A percentile compares a stretch with the other conserved stretches of the same genome.
phyloP scores from a whole-genome alignment of 2,888 invertebrate genomes.

The Sturmia bella region DNA sequence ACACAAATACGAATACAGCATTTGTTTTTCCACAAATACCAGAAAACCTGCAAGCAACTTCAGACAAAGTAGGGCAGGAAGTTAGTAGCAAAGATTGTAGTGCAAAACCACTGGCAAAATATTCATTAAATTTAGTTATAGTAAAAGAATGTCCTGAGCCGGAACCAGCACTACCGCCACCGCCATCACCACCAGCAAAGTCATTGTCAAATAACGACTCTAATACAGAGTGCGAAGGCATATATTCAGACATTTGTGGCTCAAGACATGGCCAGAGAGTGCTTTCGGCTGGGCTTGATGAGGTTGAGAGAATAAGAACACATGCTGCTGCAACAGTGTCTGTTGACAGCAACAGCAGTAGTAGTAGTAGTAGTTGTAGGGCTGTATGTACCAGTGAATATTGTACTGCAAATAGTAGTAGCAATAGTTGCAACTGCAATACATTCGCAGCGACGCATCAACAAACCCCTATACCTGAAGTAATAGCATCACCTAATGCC shows the following conservation, averaged over 20 bases:
- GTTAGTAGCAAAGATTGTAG: neutral
- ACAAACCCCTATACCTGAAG: conserved; percentile 33
- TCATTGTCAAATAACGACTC: neutral
- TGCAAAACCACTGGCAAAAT: conserved; percentile 53
- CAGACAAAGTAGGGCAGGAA: neutral
- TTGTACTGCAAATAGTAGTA: conserved; percentile 72
- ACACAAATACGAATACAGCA: conserved; percentile 30
- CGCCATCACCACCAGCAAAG: too few relatives aligned
- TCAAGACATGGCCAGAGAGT: conserved; percentile 21
- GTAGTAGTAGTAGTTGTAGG: conserved; percentile 71
- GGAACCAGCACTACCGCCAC: too few relatives aligned
- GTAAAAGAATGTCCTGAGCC: conserved; percentile 61
- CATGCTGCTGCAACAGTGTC: conserved; percentile 39
- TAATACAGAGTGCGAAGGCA: conserved; percentile 33
- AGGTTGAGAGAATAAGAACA: conserved; percentile 16
- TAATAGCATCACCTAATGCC: conserved; percentile 31
- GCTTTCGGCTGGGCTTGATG: conserved; percentile 25
- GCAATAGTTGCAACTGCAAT: conserved; percentile 71
- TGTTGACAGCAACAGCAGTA: conserved; percentile 71
- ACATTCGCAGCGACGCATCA: conserved; percentile 51
- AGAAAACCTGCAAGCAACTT: neutral
- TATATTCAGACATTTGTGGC: conserved; percentile 48
- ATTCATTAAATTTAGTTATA: conserved; percentile 65
- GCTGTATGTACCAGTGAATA: conserved; percentile 70
- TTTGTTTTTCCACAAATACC: conserved; percentile 57